Evolutionary conservation across 2,888 invertebrate species (phyloP), one percentile per base, ranked within the genome.

Genomic region (Oligia fasciuncula): DNA sequence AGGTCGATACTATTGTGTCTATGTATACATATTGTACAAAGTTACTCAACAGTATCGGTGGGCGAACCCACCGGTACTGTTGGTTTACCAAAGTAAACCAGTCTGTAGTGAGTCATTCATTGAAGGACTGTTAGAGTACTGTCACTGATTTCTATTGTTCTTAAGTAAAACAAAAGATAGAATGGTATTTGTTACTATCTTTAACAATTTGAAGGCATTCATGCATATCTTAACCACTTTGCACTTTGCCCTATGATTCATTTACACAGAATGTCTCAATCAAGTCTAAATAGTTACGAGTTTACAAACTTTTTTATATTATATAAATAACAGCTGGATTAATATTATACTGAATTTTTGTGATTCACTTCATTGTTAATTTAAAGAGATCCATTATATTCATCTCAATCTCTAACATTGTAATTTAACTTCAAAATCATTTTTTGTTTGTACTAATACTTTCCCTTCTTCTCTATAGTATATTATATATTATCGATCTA

Each of bases 71-170:
- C 40, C 40, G 40, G 40, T 40, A 40, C 40, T 40, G 40, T 40
- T 40, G 40, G 40, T 40, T 40, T 40, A 40, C 40, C 40, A 5
- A 40, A 40, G 81, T 69, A 84, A 86, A 76, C 77, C 68, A 46
- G 76, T 83, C 13, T 62, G n/a, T 57, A 57, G 75, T 87, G 88
- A 83, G 49, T 88, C 86, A 87, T 69, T 74, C 46, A 70, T 80
- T 85, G 83, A 81, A 82, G 40, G 73, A 62, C 49, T 71, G 54
- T 54, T 77, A 51, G 67, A 81, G 73, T 70, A 63, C 19, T 76
- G 73, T 70, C 62, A 19, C 29, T 63, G 43, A 62, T 70, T 73
- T 74, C 71, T 66, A 85, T 77, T 84, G 60, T 69, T 63, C 57
- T 84, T 76, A 23, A n/a, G 51, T 65, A 51, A 69, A 80, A 69